A percentile compares a stretch with the other conserved stretches of the same genome.
These are phyloP conservation scores for Pinna nobilis DNA, from an alignment of 1,140 invertebrate genomes.

Conservation along the genomic window DNA sequence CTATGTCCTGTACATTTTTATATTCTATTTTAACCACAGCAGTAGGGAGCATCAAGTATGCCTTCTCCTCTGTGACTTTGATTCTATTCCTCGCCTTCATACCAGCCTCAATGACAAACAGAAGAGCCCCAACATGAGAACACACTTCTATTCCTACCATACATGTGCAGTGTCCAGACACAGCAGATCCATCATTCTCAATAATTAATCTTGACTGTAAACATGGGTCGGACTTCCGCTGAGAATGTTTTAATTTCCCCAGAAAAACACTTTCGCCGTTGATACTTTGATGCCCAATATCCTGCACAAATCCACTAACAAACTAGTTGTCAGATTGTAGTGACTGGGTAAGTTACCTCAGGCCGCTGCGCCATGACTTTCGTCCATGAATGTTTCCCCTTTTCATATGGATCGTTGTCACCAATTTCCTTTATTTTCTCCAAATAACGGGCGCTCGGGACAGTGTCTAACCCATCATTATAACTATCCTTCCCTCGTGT, in stretches of 20 bases:
- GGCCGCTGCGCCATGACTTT: background rate
- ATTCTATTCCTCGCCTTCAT: slow-evolving; percentile 30
- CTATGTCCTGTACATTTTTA: slow-evolving; percentile 25
- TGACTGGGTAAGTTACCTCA: slow-evolving; percentile 10
- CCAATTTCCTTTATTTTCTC: slow-evolving; percentile 14
- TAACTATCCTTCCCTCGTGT: no score
- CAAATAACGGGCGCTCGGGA: slow-evolving; percentile 13
- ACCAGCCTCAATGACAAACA: slow-evolving; percentile 42
- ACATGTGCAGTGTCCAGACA: no score
- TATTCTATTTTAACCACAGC: slow-evolving; percentile 30
- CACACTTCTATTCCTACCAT: no score
- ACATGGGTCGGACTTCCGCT: no score
- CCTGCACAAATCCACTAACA: slow-evolving; percentile 32
- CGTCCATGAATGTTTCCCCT: background rate
- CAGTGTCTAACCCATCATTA: slow-evolving; percentile 10
- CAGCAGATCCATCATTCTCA: no score
- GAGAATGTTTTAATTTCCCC: no score
- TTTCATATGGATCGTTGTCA: slow-evolving; percentile 16
- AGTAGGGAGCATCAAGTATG: slow-evolving; percentile 45
- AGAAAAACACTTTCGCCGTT: background rate
- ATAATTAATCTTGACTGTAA: no score
- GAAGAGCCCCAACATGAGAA: slow-evolving; percentile 47
- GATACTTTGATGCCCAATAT: background rate
- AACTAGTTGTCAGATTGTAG: slow-evolving; percentile 50
- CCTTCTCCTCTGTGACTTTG: slow-evolving; percentile 47